Evolutionary conservation across 2,888 invertebrate genomes (phyloP), one percentile per base, ranked within the genome.

Genomic region (Dusona sp.): DNA sequence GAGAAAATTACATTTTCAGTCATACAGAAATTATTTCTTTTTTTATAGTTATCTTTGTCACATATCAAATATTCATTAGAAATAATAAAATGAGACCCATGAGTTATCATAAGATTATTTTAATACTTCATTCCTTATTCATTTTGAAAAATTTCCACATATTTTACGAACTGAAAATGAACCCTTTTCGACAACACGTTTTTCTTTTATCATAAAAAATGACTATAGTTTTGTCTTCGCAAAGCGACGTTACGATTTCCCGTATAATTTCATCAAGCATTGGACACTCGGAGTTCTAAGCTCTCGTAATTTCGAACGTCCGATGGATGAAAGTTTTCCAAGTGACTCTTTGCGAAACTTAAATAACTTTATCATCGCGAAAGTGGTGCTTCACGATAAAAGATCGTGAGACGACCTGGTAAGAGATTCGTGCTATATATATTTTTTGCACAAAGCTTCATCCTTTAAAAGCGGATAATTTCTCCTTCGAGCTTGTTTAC

Each of bases 341-440:
- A 79, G 79, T 64, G 75, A 77, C 68, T 54, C 75, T 82, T 51
- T n/a, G 45, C 25, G 61, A 45, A 70, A 83, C 42, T 82, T 72
- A 65, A 83, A 83, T 77, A 83, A 48, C 72, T 82, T 75, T 61
- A 54, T 72, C 72, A 64, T 72, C 83, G 29, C 19, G 48, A 65
- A 83, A 64, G 42, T 78, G 72, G 51, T 64, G 57, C 70, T 79
- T 29, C n/a, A n/a, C 64, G 83, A 64, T 64, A 65, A 83, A 78
- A 75, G 29, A 77, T 77, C 61, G 64, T n/a, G 48, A n/a, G 74
- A 29, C 25, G 38, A 38, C n/a, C n/a, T n/a, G n/a, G 65, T 22
- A 45, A 9, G 19, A 16, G 13, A 45, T 79, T 70, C 45, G 16
- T 61, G 36, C 33, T 42, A 45, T 61, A 70, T 16, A 45, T 42